Evolutionary conservation across 2,888 invertebrate genomes (phyloP), one percentile per base, ranked within the genome.

Genomic region (Chrysolina haemoptera): DNA sequence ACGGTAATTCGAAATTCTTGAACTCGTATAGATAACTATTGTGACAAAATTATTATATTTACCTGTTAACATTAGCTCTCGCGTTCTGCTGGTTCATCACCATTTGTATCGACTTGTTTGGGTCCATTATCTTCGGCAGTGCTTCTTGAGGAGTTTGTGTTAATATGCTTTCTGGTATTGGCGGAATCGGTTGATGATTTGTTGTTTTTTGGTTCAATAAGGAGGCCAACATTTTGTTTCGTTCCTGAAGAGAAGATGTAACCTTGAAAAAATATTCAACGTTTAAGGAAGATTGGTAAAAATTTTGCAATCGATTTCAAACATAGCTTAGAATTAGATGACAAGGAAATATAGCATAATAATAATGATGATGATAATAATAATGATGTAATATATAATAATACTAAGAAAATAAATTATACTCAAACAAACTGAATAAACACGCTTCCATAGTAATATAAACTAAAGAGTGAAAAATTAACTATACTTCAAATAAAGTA

Each of bases 191-290:
- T 75, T 90, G 89, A 71, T 90, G 89, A 70, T 85, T 85, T 79
- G 90, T 89, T 35, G 92, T 90, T 82, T 94, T 93, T 85, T 94
- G 93, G 69, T 94, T 95, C 84, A 97, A 88, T 82, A 97, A 88
- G 59, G 93, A 93, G 50, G 96, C 96, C 80, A 97, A 89, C 93
- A 97, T 96, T 86, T 93, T 93, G 87, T 96, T 96, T 86, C 93
- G 93, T 87, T 94, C 93, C 88, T 94, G 94, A 67, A 96, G 89
- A 79, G 88, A 86, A 12, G 89, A 88, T 12, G 89, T 87, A 5
- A 88, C 88, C 83, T 83, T 65, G 14, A 76, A 73, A 68, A 63
- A 73, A 64, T 63, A 67, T 22, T 12, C 5, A 59, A 65, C 40
- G 43, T 35, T 20, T 53, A 12, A 2, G 43, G 14, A 1, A 4